Evolutionary conservation across 2,797 vertebrate species (phyloP).

Genomic region (Hyperoplus immaculatus): DNA sequence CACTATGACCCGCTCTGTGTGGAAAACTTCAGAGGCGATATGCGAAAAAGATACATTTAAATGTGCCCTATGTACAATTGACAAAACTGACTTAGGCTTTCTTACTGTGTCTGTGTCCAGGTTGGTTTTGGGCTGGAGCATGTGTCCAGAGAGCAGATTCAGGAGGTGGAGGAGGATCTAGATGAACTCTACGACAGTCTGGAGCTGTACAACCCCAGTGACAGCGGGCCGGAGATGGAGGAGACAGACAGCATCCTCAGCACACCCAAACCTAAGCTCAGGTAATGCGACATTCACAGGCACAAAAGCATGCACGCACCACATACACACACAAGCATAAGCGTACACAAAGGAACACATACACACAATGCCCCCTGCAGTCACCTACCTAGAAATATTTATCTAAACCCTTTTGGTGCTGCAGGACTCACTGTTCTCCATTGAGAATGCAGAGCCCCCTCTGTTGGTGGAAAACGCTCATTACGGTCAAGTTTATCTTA

Average conservation of each 20-base stretch:
- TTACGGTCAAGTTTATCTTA: slow-evolving; percentile 18
- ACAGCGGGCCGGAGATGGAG: slow-evolving; percentile 97
- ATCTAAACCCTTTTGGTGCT: neutral
- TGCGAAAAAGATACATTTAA: no score
- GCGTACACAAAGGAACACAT: neutral
- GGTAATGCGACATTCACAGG: slow-evolving; percentile 32
- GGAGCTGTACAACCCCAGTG: slow-evolving; percentile 98
- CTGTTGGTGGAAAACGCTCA: slow-evolving; percentile 55
- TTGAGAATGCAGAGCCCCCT: slow-evolving; percentile 42
- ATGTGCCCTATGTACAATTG: no score
- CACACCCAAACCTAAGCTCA: slow-evolving; percentile 93
- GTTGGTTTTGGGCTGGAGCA: slow-evolving; percentile 92
- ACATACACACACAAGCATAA: neutral
- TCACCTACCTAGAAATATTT: no score
- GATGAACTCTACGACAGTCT: slow-evolving; percentile 97
- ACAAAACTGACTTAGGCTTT: no score
- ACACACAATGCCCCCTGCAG: neutral
- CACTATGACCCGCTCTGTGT: no score
- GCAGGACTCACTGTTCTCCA: neutral
- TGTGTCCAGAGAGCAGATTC: slow-evolving; percentile 94
- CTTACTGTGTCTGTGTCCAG: slow-evolving; percentile 64
- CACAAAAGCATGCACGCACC: neutral
- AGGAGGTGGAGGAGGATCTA: slow-evolving; percentile 96
- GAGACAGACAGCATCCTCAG: slow-evolving; percentile 98
- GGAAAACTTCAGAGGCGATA: no score